phyloP scores from a whole-genome alignment of 2,888 invertebrate genomes.

The Troides oblongomaculatus region DNA sequence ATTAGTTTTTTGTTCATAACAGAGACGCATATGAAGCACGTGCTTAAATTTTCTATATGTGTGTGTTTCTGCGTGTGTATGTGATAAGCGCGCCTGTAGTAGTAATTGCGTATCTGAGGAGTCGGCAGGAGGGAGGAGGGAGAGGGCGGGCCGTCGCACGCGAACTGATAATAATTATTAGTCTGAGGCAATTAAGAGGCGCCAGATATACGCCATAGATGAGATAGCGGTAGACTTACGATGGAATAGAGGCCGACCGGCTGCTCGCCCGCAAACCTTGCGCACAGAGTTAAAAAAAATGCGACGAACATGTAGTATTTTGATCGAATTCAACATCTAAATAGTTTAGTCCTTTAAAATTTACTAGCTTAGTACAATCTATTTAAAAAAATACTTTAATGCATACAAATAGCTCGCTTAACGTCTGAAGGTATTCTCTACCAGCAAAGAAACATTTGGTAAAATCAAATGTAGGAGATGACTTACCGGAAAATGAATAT shows the following conservation, averaged over 20 bases:
- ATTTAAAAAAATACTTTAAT: too few species aligned
- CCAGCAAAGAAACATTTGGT: too few species aligned
- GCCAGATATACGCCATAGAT: conserved; percentile 71
- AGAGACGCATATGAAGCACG: conserved; percentile 44
- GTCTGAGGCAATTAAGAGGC: conserved; percentile 75
- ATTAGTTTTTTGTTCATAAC: conserved; percentile 24
- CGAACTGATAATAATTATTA: conserved; percentile 76
- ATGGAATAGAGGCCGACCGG: conserved; percentile 37
- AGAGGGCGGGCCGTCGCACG: conserved; percentile 59
- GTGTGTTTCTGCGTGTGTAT: conserved; percentile 31
- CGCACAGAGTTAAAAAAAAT: neutral
- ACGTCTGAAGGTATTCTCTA: too few species aligned
- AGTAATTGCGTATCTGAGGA: conserved; percentile 56
- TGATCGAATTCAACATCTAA: neutral
- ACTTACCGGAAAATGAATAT: too few species aligned
- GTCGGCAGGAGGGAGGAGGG: conserved; percentile 38
- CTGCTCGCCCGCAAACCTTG: neutral
- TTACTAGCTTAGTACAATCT: too few species aligned
- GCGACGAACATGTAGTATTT: neutral
- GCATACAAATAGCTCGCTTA: too few species aligned
- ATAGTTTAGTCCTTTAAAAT: neutral
- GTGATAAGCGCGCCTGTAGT: conserved; percentile 34
- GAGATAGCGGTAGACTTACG: conserved; percentile 53
- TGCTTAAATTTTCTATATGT: conserved; percentile 40
- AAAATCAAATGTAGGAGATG: too few species aligned